A percentile compares a stretch with the other conserved stretches of the same genome.
Evolutionary conservation across 2,888 invertebrate species (phyloP).

Genomic region (Caenorhabditis macrosperma): DNA sequence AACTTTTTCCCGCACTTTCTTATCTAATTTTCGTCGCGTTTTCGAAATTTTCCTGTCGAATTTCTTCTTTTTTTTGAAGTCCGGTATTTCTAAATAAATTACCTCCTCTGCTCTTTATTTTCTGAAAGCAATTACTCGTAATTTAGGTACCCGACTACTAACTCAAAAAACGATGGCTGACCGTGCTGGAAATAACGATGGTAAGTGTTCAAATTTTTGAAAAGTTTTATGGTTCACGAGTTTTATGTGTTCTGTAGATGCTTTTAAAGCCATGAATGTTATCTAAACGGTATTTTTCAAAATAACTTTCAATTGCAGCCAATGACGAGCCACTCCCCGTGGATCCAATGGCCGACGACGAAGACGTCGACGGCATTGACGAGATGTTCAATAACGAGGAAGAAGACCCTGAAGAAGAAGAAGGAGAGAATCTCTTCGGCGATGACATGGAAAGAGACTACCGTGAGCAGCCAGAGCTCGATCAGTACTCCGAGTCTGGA

Average conservation of each 20-base stretch:
- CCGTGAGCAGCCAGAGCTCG: conserved; percentile 94
- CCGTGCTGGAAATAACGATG: conserved; percentile 16
- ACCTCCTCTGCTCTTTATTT: neutral
- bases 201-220: neutral
- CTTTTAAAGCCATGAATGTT: too few species aligned
- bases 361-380: conserved; percentile 66
- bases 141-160: neutral
- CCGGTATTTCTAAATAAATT: neutral
- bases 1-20: conserved; percentile 17
- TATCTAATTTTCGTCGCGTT: neutral
- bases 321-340: conserved; percentile 32
- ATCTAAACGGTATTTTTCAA: neutral
- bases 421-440: conserved; percentile 85
- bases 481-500: conserved; percentile 90
- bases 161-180: conserved; percentile 23
- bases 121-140: neutral
- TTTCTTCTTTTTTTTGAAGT: neutral
- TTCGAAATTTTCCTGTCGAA: neutral
- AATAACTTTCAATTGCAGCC: neutral
- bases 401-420: conserved; percentile 76
- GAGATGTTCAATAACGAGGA: conserved; percentile 72
- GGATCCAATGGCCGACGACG: conserved; percentile 47
- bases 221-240: too few species aligned
- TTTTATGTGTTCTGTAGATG: too few species aligned
- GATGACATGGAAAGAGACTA: conserved; percentile 99